Evolutionary conservation across 2,113 vertebrate species (phyloP).

Genomic region (Coracopsis vasa): DNA sequence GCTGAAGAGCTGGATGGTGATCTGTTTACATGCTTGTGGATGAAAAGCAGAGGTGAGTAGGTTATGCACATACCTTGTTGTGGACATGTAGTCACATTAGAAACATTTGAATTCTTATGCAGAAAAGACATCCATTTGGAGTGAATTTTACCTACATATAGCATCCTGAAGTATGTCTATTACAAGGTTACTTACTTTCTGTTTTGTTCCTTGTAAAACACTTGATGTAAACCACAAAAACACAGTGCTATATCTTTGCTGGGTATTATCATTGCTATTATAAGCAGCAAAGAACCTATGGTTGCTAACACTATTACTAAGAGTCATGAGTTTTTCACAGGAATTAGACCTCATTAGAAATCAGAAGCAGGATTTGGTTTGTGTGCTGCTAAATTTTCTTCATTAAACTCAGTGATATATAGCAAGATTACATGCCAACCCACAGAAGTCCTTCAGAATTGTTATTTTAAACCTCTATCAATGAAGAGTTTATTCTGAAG

Average conservation of each 20-base stretch:
- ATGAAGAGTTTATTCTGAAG: constrained; percentile 22
- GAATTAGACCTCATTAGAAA: background rate
- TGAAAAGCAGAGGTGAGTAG: background rate
- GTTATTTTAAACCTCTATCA: constrained; percentile 35
- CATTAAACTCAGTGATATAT: background rate
- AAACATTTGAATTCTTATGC: background rate
- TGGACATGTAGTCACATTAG: background rate
- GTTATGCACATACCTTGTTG: background rate
- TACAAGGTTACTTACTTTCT: background rate
- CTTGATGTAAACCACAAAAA: background rate
- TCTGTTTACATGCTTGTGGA: background rate
- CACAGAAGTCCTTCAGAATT: constrained; percentile 23
- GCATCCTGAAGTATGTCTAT: background rate
- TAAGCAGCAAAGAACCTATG: background rate
- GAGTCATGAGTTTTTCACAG: background rate
- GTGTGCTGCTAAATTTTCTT: background rate
- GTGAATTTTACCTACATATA: background rate
- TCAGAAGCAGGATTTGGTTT: constrained; percentile 4
- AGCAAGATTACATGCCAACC: background rate
- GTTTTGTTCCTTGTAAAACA: background rate
- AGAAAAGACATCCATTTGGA: background rate
- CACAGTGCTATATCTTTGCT: background rate
- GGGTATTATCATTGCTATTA: background rate
- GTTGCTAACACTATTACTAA: background rate
- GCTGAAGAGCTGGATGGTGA: background rate